A percentile compares a stretch with the other conserved stretches of the same genome.
phyloP scores from a whole-genome alignment of 2,888 invertebrate genomes.

The Monopis laevigella region DNA sequence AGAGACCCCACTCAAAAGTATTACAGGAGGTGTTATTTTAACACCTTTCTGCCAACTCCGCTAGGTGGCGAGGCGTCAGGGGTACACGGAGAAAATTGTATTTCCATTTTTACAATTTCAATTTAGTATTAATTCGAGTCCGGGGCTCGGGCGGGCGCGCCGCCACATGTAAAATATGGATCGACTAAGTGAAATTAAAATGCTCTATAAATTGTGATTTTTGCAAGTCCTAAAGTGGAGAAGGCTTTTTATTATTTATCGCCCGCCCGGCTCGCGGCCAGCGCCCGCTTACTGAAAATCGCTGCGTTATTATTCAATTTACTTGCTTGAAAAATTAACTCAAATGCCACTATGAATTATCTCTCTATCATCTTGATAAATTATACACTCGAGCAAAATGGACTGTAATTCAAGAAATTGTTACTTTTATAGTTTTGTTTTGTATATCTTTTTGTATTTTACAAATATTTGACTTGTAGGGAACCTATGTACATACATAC shows the following conservation, averaged over 20 bases:
- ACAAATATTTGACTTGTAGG: too few relatives aligned
- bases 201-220: conserved; percentile 68
- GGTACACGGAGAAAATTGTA: conserved; percentile 61
- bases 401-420: too few relatives aligned
- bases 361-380: conserved; percentile 6
- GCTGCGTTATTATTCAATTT: conserved; percentile 62
- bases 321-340: conserved; percentile 49
- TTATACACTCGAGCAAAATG: too few relatives aligned
- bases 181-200: conserved; percentile 68
- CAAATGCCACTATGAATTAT: conserved; percentile 20
- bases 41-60: conserved; percentile 51
- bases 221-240: conserved; percentile 68
- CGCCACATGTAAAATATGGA: conserved; percentile 68
- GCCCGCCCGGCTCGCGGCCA: conserved; percentile 48
- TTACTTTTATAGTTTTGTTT: too few relatives aligned
- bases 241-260: conserved; percentile 67
- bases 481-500: too few relatives aligned
- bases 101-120: conserved; percentile 68
- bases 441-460: too few relatives aligned
- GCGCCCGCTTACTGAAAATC: conserved; percentile 56
- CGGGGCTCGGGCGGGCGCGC: conserved; percentile 54
- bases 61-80: conserved; percentile 37
- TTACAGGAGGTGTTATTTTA: conserved; percentile 47
- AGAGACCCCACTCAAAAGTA: conserved; percentile 29
- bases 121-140: conserved; percentile 67